phyloP scores from a whole-genome alignment of 2,113 vertebrate genomes.

The Bubo blakistoni region DNA sequence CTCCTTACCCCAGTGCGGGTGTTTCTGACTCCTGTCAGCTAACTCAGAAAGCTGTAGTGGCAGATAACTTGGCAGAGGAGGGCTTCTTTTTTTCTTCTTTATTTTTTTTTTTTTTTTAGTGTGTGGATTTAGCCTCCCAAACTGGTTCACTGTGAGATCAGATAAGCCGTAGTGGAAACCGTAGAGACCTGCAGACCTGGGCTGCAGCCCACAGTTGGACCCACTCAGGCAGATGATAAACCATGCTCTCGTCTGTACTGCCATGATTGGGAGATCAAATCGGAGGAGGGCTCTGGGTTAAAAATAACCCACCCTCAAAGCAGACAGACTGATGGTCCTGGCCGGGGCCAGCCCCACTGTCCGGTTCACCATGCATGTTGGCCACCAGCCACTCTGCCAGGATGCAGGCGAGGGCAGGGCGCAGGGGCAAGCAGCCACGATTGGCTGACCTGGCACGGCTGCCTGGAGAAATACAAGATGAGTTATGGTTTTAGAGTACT shows the following conservation, averaged over 20 bases:
- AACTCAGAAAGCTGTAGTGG: not conserved
- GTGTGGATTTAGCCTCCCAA: not conserved
- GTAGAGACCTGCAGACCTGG: not conserved
- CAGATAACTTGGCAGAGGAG: not conserved
- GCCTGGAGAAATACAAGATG: constrained; percentile 13
- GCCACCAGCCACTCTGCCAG: not conserved
- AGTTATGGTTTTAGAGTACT: constrained; percentile 46
- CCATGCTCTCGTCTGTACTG: not conserved
- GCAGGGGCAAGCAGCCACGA: not conserved
- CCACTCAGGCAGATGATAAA: not conserved
- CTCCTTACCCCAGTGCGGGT: not conserved
- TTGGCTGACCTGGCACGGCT: not conserved
- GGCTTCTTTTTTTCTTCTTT: not conserved
- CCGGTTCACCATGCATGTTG: not conserved
- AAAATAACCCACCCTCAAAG: not conserved
- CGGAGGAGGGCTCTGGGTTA: not conserved
- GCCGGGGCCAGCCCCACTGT: not conserved
- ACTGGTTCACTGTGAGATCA: not conserved
- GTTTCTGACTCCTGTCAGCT: not conserved
- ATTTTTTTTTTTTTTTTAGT: too few relatives aligned
- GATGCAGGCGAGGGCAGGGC: not conserved
- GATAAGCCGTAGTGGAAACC: not conserved
- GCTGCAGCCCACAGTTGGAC: not conserved
- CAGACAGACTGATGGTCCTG: not conserved
- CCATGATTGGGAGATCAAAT: not conserved